phyloP scores from a whole-genome alignment of 2,797 vertebrate species.

The Acanthurus leucopareius region DNA sequence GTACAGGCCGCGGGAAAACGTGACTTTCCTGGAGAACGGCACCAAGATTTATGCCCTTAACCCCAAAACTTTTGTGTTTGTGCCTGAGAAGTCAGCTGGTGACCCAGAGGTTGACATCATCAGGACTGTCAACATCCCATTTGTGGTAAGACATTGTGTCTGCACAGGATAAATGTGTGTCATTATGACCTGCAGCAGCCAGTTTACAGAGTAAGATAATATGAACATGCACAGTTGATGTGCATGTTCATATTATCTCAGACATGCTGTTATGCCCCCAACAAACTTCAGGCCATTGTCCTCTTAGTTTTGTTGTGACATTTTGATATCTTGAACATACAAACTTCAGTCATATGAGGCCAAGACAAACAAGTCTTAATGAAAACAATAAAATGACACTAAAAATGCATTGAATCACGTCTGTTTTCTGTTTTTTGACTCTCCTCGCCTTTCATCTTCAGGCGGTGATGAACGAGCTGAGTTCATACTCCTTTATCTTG shows the following conservation, averaged over 20 bases:
- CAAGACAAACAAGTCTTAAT: conserved; percentile 1
- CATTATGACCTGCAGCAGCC: conserved; percentile 3
- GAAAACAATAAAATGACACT: background rate
- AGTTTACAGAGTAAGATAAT: background rate
- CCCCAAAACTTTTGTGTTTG: conserved; percentile 88
- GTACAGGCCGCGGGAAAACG: conserved; percentile 87
- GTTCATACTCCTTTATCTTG: conserved; percentile 81
- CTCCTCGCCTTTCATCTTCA: conserved; percentile 40
- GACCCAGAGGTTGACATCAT: conserved; percentile 83
- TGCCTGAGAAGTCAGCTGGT: conserved; percentile 85
- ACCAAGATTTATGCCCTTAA: conserved; percentile 87
- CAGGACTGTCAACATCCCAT: conserved; percentile 86
- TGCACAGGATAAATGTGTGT: conserved; percentile 8
- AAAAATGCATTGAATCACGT: background rate
- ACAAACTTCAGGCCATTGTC: conserved; percentile 26
- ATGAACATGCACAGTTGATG: conserved; percentile 5
- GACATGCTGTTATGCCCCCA: background rate
- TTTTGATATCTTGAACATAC: conserved; percentile 7
- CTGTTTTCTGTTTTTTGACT: background rate
- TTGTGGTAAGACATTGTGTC: conserved; percentile 79
- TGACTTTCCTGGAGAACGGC: conserved; percentile 88
- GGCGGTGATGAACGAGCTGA: conserved; percentile 86
- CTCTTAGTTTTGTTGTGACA: conserved; percentile 29
- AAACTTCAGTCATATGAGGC: background rate
- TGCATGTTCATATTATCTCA: conserved; percentile 3